Conservation (phyloP, 37 sponge, comb jelly and placozoan genomes). For the Axinella damicornis region DNA sequence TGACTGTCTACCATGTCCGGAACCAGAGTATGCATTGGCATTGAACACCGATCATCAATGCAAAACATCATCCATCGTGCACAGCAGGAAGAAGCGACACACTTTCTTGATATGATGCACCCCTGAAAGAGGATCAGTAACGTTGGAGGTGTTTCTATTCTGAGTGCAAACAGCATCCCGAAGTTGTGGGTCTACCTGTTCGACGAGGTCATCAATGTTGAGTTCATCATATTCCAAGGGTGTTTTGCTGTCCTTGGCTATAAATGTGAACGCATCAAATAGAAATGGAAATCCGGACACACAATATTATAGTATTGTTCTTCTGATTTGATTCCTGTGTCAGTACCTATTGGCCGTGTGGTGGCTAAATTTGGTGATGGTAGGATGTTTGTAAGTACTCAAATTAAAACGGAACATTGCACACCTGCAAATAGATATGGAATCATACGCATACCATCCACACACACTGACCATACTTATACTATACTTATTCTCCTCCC, state of each 20-base stretch:
- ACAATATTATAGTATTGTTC: too few species aligned
- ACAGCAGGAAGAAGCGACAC: constrained; percentile 7
- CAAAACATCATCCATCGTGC: constrained; percentile 12
- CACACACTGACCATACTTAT: too few species aligned
- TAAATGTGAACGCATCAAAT: too few species aligned
- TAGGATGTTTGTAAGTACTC: too few species aligned
- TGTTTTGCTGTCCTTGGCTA: background rate
- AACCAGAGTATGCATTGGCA: constrained; percentile 29
- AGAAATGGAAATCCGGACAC: too few species aligned
- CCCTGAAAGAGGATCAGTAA: background rate
- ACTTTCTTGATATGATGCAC: constrained; percentile 2
- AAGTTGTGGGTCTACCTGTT: background rate
- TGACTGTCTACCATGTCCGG: constrained; percentile 28
- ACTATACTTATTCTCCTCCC: too few species aligned
- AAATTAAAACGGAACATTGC: too few species aligned
- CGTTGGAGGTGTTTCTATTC: background rate
- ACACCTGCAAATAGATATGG: too few species aligned
- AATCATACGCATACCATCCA: too few species aligned
- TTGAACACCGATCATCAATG: constrained; percentile 19
- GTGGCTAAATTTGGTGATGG: too few species aligned
- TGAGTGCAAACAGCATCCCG: background rate
- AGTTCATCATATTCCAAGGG: background rate
- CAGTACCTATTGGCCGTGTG: too few species aligned
- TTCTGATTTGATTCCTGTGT: too few species aligned
- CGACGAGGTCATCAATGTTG: constrained; percentile 12